phyloP scores from a whole-genome alignment of 2,888 invertebrate genomes.

The Octonoba sinensis region DNA sequence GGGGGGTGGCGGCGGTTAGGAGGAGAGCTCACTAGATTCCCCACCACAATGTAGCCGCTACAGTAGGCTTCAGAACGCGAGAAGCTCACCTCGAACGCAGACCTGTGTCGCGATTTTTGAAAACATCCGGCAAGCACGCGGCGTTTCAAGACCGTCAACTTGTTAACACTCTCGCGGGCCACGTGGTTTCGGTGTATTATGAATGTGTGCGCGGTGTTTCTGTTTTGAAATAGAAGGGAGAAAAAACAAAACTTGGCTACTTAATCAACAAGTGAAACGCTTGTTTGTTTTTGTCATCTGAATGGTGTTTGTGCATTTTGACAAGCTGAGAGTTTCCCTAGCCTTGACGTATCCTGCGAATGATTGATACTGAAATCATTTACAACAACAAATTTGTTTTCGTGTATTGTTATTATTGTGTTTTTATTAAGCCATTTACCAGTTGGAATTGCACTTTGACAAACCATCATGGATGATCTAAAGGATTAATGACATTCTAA shows the following conservation, averaged over 20 bases:
- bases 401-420: too few relatives aligned
- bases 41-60: conserved; percentile 58
- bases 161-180: not conserved
- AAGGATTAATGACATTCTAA: too few relatives aligned
- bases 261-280: conserved; percentile 29
- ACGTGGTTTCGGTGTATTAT: conserved; percentile 13
- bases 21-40: conserved; percentile 43
- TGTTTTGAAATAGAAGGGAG: not conserved
- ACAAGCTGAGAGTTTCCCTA: too few relatives aligned
- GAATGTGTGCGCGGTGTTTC: too few relatives aligned
- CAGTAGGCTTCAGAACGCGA: conserved; percentile 43
- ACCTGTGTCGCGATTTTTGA: conserved; percentile 27
- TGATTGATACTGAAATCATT: too few relatives aligned
- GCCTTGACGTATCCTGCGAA: too few relatives aligned
- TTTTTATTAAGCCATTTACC: too few relatives aligned
- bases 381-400: too few relatives aligned
- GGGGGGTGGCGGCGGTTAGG: conserved; percentile 33
- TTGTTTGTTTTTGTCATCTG: conserved; percentile 8
- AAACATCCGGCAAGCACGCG: conserved; percentile 15
- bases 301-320: too few relatives aligned
- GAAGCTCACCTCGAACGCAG: conserved; percentile 6
- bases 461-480: too few relatives aligned
- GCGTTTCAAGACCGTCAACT: not conserved
- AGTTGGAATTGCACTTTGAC: too few relatives aligned
- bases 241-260: not conserved